Evolutionary conservation across 2,797 vertebrate genomes (phyloP), one percentile per base, ranked within the genome.

Genomic region (Sciurus vulgaris): DNA sequence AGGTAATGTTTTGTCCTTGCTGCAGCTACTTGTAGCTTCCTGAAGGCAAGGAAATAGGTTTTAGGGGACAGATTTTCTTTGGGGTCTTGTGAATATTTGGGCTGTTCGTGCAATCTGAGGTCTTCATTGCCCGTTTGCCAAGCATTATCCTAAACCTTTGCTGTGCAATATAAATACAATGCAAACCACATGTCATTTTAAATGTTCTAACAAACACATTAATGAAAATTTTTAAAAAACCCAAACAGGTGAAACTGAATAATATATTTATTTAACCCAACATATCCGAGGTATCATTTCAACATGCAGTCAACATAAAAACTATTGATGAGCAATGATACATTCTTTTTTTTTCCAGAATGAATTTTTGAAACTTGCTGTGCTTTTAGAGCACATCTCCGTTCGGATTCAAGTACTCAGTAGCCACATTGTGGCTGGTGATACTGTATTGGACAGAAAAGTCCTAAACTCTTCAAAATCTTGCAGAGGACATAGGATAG

Each of bases 241-340:
- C 11, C 78, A 91, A 87, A 78, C 26, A 51, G 78, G 35, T 77
- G 49, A 93, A 88, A 81, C 92, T 83, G 54, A 70, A 59, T 65
- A 76, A 76, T 79, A 17, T 67, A 77, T 88, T 90, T 77, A 94
- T 93, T 94, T 93, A 87, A 79, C 74, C 26, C 30, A 91, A 13
- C 9, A 67, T 65, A 89, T 76, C 38, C 78, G 92, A 86, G 94
- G 77, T 73, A 67, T 69, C 6, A 20, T 85, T 92, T 85, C 24
- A 94, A 26, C 4, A 3, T 88, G 56, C 20, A 77, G 18, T 70
- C 28, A 59, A 33, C 61, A 41, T 69, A 44, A 94, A 97, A 89
- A 69, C 65, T 38, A n/a, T 63, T 92, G 76, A 26, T 78, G 51
- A 93, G 69, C 28, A 44, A 47, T 76, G 89, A 94, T 69, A 30